phyloP scores from a whole-genome alignment of 2,797 vertebrate genomes.

The Tokudaia tokunoshimensis region DNA sequence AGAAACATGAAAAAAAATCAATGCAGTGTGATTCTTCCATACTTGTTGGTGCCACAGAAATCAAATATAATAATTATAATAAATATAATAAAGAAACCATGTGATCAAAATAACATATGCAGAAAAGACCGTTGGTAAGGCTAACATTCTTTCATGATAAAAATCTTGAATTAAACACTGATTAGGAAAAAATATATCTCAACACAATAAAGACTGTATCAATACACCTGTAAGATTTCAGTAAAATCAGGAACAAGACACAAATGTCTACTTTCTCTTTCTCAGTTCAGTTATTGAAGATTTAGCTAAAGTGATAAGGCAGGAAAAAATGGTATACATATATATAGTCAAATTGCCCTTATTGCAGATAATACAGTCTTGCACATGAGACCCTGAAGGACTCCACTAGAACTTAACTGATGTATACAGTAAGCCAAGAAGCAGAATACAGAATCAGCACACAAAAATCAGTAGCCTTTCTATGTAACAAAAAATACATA shows the following conservation, averaged over 20 bases:
- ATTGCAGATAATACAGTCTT: neutral
- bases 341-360: neutral
- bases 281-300: neutral
- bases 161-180: neutral
- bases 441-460: neutral
- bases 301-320: neutral
- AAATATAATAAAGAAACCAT: too few relatives aligned
- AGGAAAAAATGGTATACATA: neutral
- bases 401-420: neutral
- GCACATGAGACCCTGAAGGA: neutral
- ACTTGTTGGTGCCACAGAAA: neutral
- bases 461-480: neutral
- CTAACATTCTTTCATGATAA: neutral
- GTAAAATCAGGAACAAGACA: neutral
- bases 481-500: neutral
- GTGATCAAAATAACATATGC: neutral
- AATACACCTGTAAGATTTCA: neutral
- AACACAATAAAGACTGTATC: neutral
- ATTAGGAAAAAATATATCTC: neutral
- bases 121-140: neutral
- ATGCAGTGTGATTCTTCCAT: neutral
- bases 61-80: neutral
- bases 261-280: neutral
- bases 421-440: neutral
- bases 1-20: neutral